Conservation (phyloP, 1,140 invertebrate genomes). For the Onthophagus taurus region DNA sequence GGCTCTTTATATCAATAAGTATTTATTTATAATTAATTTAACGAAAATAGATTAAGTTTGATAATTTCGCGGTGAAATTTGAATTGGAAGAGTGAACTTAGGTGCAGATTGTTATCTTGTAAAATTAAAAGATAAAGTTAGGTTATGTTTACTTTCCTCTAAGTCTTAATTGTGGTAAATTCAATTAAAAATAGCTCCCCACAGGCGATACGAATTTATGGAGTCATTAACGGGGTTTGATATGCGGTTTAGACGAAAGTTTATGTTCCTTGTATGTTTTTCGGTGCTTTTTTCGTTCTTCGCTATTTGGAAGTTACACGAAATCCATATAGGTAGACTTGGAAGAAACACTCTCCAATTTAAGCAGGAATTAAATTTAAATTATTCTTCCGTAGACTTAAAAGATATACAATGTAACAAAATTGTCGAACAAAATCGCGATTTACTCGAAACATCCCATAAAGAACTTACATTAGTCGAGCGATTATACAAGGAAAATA, state of each 20-base stretch:
- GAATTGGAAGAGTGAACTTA: no score
- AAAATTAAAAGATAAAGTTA: no score
- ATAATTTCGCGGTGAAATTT: no score
- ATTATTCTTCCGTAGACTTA: neutral
- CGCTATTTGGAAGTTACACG: slow-evolving; percentile 1
- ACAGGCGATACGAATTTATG: no score
- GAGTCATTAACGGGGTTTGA: slow-evolving; percentile 4
- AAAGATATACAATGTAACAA: neutral
- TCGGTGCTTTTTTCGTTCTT: slow-evolving; percentile 1
- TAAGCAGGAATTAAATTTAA: neutral
- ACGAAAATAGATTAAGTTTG: no score
- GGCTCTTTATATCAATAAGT: no score
- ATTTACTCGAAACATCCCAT: slow-evolving; percentile 30
- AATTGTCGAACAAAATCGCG: slow-evolving; percentile 21
- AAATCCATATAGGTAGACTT: slow-evolving; percentile 5
- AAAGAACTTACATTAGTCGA: slow-evolving; percentile 29
- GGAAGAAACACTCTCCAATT: neutral
- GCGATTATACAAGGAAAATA: slow-evolving; percentile 24
- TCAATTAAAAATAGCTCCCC: no score
- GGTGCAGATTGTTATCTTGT: no score
- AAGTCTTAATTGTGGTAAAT: no score
- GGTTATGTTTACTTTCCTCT: no score
- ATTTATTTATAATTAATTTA: no score
- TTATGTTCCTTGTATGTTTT: neutral
- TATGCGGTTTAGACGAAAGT: slow-evolving; percentile 5